Base-by-base conservation (phyloP, 2,113 vertebrate species). In the Salminus brasiliensis region DNA sequence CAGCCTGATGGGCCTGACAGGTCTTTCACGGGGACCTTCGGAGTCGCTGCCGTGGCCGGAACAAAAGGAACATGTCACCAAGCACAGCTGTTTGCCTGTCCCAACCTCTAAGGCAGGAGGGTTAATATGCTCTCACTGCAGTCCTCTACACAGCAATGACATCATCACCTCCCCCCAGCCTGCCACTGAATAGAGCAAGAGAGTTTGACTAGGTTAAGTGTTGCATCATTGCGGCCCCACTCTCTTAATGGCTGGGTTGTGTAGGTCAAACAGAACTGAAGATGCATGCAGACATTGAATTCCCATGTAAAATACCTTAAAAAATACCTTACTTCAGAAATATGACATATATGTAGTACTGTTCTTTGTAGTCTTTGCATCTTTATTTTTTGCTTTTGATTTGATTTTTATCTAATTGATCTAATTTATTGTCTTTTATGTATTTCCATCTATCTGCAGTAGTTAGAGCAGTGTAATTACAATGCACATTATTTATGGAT, bases 1-100 rank as follows among this genome's bases (percentile, higher is more conserved):
- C 53, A 5, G 34, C 62, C 53, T 79, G 62, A 72, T 74, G 60
- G 77, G 43, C 43, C 60, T 71, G 80, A 76, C 80, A 84, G 78
- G 63, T 78, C 83, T 88, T 84, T 86, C 67, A 80, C 69, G 75
- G n/a, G n/a, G 60, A 63, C 77, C 74, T 87, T 80, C 39, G 83
- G 73, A 83, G 59, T 78, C 65, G 67, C 57, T 65, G 45, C 83
- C 47, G 68, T 77, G 72, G 9, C 52, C 63, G 53, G 66, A 71
- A 90, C 85, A 88, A 87, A 89, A 81, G 80, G 45, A 69, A 74
- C 88, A 83, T 86, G 84, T 87, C 80, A 87, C 74, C 57, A 73
- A 39, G 80, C 79, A 83, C 88, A 83, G 89, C 85, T 91, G 88
- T 88, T 89, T 90, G 87, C 81, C 76, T 87, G 84, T 85, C 79